Conservation (phyloP, 2,888 invertebrate genomes). For the Sclerodermus sp. region DNA sequence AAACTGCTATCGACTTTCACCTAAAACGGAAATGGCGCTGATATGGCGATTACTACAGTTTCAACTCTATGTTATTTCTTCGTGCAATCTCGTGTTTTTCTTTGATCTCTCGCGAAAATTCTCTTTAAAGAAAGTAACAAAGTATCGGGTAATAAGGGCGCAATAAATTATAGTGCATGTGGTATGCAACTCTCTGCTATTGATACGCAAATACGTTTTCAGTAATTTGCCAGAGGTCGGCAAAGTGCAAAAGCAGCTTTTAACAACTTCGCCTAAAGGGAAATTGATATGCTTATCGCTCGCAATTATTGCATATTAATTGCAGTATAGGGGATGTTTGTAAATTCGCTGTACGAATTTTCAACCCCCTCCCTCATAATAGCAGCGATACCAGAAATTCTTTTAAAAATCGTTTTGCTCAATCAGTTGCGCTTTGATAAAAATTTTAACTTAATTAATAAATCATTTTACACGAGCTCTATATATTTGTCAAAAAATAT, state of each 20-base stretch:
- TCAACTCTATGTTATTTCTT: no score
- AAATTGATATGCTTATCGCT: slow-evolving; percentile 24
- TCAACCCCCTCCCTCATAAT: neutral
- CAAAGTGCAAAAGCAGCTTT: slow-evolving; percentile 17
- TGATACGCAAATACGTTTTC: slow-evolving; percentile 19
- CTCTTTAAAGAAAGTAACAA: no score
- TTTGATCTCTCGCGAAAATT: no score
- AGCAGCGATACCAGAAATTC: neutral
- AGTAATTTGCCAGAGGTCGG: slow-evolving; percentile 11
- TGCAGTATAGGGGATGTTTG: slow-evolving; percentile 20
- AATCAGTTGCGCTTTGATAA: no score
- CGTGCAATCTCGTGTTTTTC: neutral
- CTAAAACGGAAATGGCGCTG: no score
- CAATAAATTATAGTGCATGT: slow-evolving; percentile 6
- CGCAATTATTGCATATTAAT: slow-evolving; percentile 34
- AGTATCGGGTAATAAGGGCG: no score
- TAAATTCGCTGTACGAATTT: slow-evolving; percentile 32
- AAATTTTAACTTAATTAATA: no score
- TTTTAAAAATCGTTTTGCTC: no score
- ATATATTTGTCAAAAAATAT: no score
- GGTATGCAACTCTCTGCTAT: slow-evolving; percentile 15
- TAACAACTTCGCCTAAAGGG: slow-evolving; percentile 12
- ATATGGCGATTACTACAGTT: no score
- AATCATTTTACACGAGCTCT: no score
- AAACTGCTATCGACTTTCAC: no score